Base-by-base conservation (phyloP, 2,113 vertebrate species). In the Clarias macrocephalus region DNA sequence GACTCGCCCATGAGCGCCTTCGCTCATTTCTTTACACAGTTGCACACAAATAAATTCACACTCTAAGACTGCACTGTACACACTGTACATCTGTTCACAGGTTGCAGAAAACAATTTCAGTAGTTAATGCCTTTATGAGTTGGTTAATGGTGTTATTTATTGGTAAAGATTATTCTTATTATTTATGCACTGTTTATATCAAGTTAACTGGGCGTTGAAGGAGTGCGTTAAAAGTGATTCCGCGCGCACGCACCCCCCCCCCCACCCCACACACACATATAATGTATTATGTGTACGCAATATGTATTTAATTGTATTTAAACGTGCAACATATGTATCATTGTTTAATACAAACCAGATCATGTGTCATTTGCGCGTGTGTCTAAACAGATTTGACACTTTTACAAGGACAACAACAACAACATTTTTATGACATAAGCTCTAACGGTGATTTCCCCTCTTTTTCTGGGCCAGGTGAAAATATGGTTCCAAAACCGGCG, bases 401-500 rank as follows among this genome's bases (percentile, higher is more conserved):
- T 48, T 48, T 42, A 42, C 42, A 42, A n/a, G n/a, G n/a, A 42
- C 42, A 42, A 42, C 42, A 48, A 8, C 48, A 48, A 48, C 0
- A 48, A 48, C 7, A 48, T 48, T 48, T 42, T 48, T 48, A 48
- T 48, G 48, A 48, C 48, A 48, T 48, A 48, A 48, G 48, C 48
- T 48, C 0, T 48, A 48, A 48, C 48, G 23, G 6, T n/a, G 19
- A 60, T 25, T 23, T 3, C 73, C 13, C 3, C n/a, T 70, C 42
- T 66, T 5, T n/a, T 72, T 52, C 54, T 73, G 16, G 16, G 21
- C 37, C 92, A 99, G 98, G 98, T 99, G 62, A 99, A 99, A 93
- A 99, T 99, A 90, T 99, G 98, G 98, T 99, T 99, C 94, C 98
- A 99, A 95, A 99, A 99, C 94, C 95, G 98, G 59, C 95, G 98